phyloP scores from a whole-genome alignment of 2,888 invertebrate species.

The Silvanus unidentatus region DNA sequence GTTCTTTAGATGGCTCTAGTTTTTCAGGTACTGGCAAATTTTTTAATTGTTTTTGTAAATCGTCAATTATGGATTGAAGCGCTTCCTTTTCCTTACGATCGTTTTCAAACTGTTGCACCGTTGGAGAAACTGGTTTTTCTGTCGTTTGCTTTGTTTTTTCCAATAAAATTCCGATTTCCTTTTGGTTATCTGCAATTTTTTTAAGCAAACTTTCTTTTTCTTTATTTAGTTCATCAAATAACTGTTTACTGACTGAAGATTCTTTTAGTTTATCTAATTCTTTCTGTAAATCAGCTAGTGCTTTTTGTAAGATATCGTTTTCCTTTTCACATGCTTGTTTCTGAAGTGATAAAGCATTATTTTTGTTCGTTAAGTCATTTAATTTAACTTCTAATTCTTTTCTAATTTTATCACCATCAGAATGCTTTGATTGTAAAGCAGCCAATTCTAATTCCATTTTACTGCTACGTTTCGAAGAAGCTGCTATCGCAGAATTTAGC shows the following conservation, averaged over 20 bases:
- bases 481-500: slow-evolving; percentile 22
- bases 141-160: slow-evolving; percentile 25
- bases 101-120: slow-evolving; percentile 20
- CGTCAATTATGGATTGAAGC: slow-evolving; percentile 29
- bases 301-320: neutral
- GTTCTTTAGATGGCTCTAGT: slow-evolving; percentile 17
- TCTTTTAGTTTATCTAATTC: slow-evolving; percentile 13
- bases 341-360: neutral
- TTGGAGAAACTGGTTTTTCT: slow-evolving; percentile 12
- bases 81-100: slow-evolving; percentile 29
- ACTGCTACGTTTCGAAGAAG: slow-evolving; percentile 18
- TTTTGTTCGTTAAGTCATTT: slow-evolving; percentile 7
- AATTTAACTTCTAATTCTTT: slow-evolving; percentile 13
- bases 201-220: slow-evolving; percentile 23
- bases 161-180: slow-evolving; percentile 25
- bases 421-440: slow-evolving; percentile 6
- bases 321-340: neutral
- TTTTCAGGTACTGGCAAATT: slow-evolving; percentile 17
- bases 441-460: slow-evolving; percentile 21
- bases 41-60: slow-evolving; percentile 31
- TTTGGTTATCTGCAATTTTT: slow-evolving; percentile 26
- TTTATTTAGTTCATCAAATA: slow-evolving; percentile 22
- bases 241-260: slow-evolving; percentile 10
- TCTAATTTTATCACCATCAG: slow-evolving; percentile 15
- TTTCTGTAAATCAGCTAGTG: slow-evolving; percentile 7